phyloP scores from a whole-genome alignment of 2,888 invertebrate genomes.

The Crioceris asparagi region DNA sequence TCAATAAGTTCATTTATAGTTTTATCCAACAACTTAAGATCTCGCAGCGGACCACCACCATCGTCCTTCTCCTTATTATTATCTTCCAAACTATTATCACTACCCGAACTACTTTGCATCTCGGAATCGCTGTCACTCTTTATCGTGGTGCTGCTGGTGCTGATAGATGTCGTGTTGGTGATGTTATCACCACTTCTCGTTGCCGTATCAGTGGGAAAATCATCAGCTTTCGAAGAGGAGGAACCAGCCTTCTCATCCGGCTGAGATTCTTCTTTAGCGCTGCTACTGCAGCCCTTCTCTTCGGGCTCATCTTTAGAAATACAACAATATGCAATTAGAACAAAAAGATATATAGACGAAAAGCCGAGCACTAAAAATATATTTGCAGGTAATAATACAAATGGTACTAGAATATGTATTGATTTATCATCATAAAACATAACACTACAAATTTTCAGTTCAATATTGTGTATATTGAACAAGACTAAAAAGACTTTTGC shows the following conservation, averaged over 20 bases:
- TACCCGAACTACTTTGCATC: constrained; percentile 28
- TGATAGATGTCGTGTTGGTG: no score
- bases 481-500: no score
- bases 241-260: constrained; percentile 20
- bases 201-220: constrained; percentile 9
- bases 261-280: background rate
- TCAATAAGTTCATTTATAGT: constrained; percentile 35
- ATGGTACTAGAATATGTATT: no score
- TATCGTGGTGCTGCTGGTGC: constrained; percentile 2
- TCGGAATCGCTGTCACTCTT: constrained; percentile 31
- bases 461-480: no score
- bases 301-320: no score
- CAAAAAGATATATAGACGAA: no score
- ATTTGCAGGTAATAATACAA: no score
- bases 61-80: constrained; percentile 24
- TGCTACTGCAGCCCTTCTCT: background rate
- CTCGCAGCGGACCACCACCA: constrained; percentile 27
- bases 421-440: no score
- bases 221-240: constrained; percentile 28
- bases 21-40: constrained; percentile 33
- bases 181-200: constrained; percentile 6
- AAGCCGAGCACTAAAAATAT: no score
- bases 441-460: no score
- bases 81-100: constrained; percentile 26
- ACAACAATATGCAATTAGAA: no score